phyloP scores from a whole-genome alignment of 2,113 vertebrate species.

The Bos javanicus region DNA sequence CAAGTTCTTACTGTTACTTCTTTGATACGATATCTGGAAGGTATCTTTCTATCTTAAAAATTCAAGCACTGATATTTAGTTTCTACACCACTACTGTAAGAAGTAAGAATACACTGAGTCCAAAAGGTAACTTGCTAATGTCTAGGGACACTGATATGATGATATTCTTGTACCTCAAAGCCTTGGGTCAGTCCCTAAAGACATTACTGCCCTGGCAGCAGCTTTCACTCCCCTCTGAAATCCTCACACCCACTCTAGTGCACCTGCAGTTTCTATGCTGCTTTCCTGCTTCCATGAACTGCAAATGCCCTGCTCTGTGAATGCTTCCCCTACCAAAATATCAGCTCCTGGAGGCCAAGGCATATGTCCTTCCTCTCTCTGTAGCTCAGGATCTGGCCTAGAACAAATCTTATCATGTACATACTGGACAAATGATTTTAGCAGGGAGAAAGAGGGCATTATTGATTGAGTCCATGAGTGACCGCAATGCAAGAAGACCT shows the following conservation, averaged over 20 bases:
- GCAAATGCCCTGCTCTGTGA: background rate
- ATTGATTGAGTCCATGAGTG: background rate
- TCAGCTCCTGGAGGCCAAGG: background rate
- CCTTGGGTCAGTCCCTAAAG: background rate
- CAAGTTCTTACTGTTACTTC: background rate
- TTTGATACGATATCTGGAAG: background rate
- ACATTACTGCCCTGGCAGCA: background rate
- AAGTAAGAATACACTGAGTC: background rate
- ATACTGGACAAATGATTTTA: background rate
- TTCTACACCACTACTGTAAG: background rate
- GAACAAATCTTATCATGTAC: background rate
- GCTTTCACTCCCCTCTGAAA: background rate
- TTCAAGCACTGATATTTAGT: background rate
- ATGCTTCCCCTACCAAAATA: background rate
- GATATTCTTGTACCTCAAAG: background rate
- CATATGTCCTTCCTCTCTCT: background rate
- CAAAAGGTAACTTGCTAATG: background rate
- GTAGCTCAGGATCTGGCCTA: background rate
- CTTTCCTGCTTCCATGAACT: background rate
- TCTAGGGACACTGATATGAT: background rate
- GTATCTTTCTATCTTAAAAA: background rate
- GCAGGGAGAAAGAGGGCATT: background rate
- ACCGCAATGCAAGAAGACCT: background rate
- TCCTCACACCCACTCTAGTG: background rate
- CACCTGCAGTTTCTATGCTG: background rate